Conservation (phyloP, 2,113 vertebrate species). For the Myrmophylax atrothorax region DNA sequence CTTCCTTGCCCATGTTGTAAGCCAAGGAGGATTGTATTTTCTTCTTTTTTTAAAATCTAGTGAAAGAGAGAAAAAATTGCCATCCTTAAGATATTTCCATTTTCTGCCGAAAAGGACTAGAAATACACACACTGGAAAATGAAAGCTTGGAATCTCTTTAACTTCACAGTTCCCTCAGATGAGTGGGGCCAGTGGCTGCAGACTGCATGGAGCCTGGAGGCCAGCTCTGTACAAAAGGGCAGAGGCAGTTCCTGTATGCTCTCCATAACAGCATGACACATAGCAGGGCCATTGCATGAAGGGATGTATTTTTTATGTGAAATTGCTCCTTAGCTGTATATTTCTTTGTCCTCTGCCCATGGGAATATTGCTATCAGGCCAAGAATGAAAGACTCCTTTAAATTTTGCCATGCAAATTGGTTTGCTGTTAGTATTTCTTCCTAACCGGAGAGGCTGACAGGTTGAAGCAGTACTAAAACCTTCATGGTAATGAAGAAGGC, state of each 20-base stretch:
- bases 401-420: slow-evolving; percentile 24
- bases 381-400: slow-evolving; percentile 47
- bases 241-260: slow-evolving; percentile 58
- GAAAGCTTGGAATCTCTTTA: slow-evolving; percentile 26
- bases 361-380: slow-evolving; percentile 15
- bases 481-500: background rate
- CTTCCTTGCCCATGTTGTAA: background rate
- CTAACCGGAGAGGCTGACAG: slow-evolving; percentile 11
- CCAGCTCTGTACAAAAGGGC: slow-evolving; percentile 66
- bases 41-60: background rate
- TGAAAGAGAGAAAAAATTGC: background rate
- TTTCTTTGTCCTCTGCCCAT: slow-evolving; percentile 54
- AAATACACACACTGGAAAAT: background rate
- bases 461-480: slow-evolving; percentile 34
- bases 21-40: background rate
- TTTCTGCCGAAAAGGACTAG: background rate
- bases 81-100: background rate
- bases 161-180: background rate
- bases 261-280: slow-evolving; percentile 50
- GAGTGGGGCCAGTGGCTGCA: slow-evolving; percentile 30
- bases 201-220: slow-evolving; percentile 68
- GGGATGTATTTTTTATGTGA: slow-evolving; percentile 50
- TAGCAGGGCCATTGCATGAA: slow-evolving; percentile 22
- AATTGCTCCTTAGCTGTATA: slow-evolving; percentile 40
- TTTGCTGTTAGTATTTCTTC: slow-evolving; percentile 40